A percentile compares a stretch with the other conserved stretches of the same genome.
Conservation (phyloP, 1,140 invertebrate species). For the Heliothis virescens region DNA sequence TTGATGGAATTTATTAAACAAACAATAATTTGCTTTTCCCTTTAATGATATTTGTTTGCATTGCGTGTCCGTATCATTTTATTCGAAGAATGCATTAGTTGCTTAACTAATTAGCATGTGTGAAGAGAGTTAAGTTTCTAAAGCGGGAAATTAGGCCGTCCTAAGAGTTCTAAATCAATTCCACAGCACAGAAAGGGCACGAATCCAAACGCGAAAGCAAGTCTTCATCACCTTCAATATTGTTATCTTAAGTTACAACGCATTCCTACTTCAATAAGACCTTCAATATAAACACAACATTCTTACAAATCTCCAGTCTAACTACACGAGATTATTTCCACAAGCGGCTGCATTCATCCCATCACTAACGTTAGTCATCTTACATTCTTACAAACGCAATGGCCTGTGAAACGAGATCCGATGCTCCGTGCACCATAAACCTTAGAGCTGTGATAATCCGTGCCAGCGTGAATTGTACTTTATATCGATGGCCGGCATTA, state of each 20-base stretch:
- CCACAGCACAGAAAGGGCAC: too few relatives aligned
- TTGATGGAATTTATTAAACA: conserved; percentile 3
- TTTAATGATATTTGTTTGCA: conserved; percentile 4
- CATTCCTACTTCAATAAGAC: background rate
- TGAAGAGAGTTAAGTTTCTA: too few relatives aligned
- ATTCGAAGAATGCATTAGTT: background rate
- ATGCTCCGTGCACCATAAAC: background rate
- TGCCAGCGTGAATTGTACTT: conserved; percentile 45
- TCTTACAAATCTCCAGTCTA: background rate
- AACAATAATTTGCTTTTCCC: conserved; percentile 16
- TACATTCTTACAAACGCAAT: conserved; percentile 9
- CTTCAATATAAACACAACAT: background rate
- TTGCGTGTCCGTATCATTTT: background rate
- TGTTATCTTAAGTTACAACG: too few relatives aligned
- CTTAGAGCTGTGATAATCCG: conserved; percentile 36
- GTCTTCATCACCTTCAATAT: too few relatives aligned
- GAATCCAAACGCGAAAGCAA: too few relatives aligned
- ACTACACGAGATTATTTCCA: conserved; percentile 3
- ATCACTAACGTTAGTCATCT: background rate
- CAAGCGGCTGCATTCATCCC: background rate
- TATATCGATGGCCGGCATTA: conserved; percentile 51
- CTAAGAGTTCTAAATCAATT: too few relatives aligned
- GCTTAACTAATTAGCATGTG: background rate
- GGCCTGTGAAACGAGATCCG: conserved; percentile 30
- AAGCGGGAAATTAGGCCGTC: too few relatives aligned